phyloP scores from a whole-genome alignment of 2,888 invertebrate genomes.

The Schizotus pectinicornis region DNA sequence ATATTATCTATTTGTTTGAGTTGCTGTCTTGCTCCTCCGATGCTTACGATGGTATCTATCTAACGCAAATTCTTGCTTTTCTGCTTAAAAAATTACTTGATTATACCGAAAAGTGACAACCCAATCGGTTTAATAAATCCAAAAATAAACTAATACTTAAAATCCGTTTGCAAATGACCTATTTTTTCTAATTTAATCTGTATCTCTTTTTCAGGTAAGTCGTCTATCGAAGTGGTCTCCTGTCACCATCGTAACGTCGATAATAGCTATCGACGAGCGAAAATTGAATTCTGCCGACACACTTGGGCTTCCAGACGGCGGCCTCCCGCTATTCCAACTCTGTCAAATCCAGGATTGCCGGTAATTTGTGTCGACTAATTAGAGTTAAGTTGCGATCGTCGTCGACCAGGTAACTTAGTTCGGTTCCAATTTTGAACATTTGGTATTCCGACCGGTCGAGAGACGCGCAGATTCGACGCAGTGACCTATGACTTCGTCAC shows the following conservation, averaged over 20 bases:
- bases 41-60: too few relatives aligned
- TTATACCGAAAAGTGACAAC: too few relatives aligned
- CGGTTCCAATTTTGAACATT: constrained; percentile 36
- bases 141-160: too few relatives aligned
- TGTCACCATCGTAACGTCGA: background rate
- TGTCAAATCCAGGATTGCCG: constrained; percentile 39
- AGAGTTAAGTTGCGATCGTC: constrained; percentile 33
- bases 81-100: too few relatives aligned
- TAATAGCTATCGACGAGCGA: constrained; percentile 9
- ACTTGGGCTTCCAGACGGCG: constrained; percentile 21
- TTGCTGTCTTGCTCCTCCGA: too few relatives aligned
- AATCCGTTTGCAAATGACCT: too few relatives aligned
- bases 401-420: constrained; percentile 40
- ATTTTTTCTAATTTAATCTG: too few relatives aligned
- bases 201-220: constrained; percentile 21
- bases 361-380: constrained; percentile 45
- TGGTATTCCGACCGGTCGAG: constrained; percentile 44
- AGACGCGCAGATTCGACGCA: constrained; percentile 45
- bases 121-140: too few relatives aligned
- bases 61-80: too few relatives aligned
- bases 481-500: constrained; percentile 52
- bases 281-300: constrained; percentile 20
- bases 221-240: background rate
- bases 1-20: too few relatives aligned
- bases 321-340: constrained; percentile 28